These are phyloP conservation scores for Epiblema foenella DNA, from an alignment of 2,888 invertebrate species.

Conservation along the genomic window DNA sequence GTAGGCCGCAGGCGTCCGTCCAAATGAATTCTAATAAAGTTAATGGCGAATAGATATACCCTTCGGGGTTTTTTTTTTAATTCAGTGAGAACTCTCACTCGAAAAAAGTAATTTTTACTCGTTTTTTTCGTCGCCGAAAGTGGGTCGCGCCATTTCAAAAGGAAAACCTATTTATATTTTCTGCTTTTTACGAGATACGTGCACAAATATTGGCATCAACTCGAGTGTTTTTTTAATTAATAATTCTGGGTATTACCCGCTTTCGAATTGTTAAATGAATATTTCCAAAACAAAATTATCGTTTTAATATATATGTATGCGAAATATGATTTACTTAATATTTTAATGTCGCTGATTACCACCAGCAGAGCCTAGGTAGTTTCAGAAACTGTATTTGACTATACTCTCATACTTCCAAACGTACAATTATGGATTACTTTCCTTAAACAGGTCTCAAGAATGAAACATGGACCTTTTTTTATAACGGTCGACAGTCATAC, in stretches of 20 bases:
- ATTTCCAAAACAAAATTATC: neutral
- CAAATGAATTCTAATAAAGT: conserved; percentile 79
- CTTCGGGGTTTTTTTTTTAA: conserved; percentile 69
- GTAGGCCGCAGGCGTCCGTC: conserved; percentile 62
- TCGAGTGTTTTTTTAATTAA: conserved; percentile 8
- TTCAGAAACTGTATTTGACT: neutral
- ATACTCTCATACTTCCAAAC: neutral
- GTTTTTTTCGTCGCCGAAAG: conserved; percentile 58
- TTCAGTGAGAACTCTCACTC: conserved; percentile 58
- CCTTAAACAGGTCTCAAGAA: neutral
- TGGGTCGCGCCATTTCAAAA: conserved; percentile 50
- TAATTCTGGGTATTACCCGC: neutral
- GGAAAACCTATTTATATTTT: conserved; percentile 27
- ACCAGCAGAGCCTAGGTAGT: neutral
- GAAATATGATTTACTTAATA: neutral
- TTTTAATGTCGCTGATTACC: neutral
- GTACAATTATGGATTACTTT: neutral
- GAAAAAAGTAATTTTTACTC: conserved; percentile 51
- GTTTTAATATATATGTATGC: neutral
- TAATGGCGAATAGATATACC: conserved; percentile 65
- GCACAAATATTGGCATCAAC: conserved; percentile 1
- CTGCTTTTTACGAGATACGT: conserved; percentile 16
- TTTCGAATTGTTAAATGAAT: conserved; percentile 6
- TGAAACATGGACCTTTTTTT: neutral
- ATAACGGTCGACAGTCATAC: too few species aligned